phyloP scores from a whole-genome alignment of 92 coral and sea anemone species.

The Bergia puertoricense region DNA sequence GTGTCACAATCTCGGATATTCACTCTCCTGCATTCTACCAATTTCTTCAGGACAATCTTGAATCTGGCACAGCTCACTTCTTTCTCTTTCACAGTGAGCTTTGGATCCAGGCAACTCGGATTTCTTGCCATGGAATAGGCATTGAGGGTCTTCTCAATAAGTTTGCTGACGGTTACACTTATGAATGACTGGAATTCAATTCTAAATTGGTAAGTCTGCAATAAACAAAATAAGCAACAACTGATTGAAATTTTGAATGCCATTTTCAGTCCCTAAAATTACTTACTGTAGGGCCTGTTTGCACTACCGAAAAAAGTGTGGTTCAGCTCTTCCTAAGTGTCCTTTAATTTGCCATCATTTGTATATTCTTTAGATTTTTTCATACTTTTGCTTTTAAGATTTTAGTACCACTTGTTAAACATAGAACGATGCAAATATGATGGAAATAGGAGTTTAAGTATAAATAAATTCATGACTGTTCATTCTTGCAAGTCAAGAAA shows the following conservation, averaged over 20 bases:
- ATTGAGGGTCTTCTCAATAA: conserved; percentile 42
- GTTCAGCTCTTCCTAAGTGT: conserved; percentile 26
- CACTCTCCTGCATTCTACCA: conserved; percentile 44
- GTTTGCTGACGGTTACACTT: conserved; percentile 33
- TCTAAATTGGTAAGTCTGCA: conserved; percentile 21
- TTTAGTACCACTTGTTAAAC: conserved; percentile 9
- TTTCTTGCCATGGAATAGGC: conserved; percentile 47
- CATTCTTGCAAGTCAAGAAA: neutral
- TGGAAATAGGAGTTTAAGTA: neutral
- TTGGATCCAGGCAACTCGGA: conserved; percentile 36
- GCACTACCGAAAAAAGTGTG: neutral
- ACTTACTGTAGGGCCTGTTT: neutral
- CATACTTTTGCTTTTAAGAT: conserved; percentile 7
- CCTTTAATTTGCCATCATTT: conserved; percentile 1
- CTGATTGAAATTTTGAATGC: neutral
- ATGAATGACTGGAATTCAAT: conserved; percentile 22
- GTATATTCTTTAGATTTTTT: neutral
- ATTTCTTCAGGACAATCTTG: conserved; percentile 35
- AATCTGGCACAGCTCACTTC: conserved; percentile 40
- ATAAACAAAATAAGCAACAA: neutral
- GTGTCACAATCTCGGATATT: conserved; percentile 28
- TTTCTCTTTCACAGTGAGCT: neutral
- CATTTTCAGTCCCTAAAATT: conserved; percentile 19
- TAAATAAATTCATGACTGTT: neutral
- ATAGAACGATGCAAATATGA: neutral